These are phyloP conservation scores for Scaptomyza caliginosa DNA, from an alignment of 2,888 invertebrate genomes.

Conservation along the genomic window DNA sequence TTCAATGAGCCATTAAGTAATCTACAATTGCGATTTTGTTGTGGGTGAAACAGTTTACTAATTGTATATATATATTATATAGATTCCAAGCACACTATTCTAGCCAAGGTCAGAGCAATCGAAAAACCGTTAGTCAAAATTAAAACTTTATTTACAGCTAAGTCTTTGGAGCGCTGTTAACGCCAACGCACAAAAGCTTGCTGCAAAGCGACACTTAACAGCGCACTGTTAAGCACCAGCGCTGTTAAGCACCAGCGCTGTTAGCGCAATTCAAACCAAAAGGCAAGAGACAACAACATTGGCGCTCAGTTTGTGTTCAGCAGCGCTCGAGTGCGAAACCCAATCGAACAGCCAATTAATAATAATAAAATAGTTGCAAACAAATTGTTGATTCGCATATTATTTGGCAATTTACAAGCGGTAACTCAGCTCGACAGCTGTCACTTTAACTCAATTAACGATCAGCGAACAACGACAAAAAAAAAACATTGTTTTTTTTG, in stretches of 20 bases:
- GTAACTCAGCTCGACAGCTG: constrained; percentile 49
- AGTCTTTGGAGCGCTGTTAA: constrained; percentile 23
- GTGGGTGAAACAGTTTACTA: constrained; percentile 41
- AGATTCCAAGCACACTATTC: constrained; percentile 1
- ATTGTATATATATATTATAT: background rate
- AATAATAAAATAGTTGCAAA: constrained; percentile 7
- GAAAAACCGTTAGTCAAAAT: constrained; percentile 20
- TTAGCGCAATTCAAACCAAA: constrained; percentile 51
- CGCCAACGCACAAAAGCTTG: constrained; percentile 32
- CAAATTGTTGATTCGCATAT: constrained; percentile 42
- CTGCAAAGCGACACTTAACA: constrained; percentile 16
- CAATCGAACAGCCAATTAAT: constrained; percentile 15
- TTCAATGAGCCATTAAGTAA: constrained; percentile 66
- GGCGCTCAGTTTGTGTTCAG: constrained; percentile 59
- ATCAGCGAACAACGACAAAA: constrained; percentile 64
- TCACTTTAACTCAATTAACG: constrained; percentile 75
- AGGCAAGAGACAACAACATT: constrained; percentile 46
- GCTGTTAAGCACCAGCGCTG: constrained; percentile 12
- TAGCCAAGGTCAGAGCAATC: constrained; percentile 34
- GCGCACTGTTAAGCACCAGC: background rate
- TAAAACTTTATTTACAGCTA: constrained; percentile 15
- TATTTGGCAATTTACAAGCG: constrained; percentile 52
- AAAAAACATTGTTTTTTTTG: constrained; percentile 21
- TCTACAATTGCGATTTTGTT: constrained; percentile 22
- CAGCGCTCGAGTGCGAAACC: constrained; percentile 60